These are phyloP conservation scores for Rhea americana DNA, from an alignment of 2,113 vertebrate genomes.

Conservation along the genomic window DNA sequence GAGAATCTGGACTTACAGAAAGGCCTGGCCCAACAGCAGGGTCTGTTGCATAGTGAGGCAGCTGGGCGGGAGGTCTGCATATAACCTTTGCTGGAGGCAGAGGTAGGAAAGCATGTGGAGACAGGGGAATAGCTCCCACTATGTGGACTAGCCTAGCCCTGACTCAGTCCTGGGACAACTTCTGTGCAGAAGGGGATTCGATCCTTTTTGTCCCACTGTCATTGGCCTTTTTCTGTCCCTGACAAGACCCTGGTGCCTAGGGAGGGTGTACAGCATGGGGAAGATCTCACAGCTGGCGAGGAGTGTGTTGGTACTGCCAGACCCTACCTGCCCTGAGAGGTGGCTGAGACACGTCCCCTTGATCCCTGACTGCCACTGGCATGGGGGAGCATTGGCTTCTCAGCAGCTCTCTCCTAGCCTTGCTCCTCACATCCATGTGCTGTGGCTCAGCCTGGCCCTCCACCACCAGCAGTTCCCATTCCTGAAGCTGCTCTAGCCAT, in stretches of 20 bases:
- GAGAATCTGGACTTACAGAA: not conserved
- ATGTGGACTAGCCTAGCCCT: accelerated
- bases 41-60: not conserved
- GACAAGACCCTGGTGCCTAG: accelerated
- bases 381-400: accelerated
- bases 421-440: not conserved
- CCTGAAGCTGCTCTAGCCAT: accelerated
- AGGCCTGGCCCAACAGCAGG: not conserved
- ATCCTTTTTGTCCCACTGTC: accelerated
- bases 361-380: accelerated
- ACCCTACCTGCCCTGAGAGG: not conserved
- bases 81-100: not conserved
- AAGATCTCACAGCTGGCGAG: not conserved
- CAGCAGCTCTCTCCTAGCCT: not conserved
- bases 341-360: not conserved
- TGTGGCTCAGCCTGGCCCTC: not conserved
- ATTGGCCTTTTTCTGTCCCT: not conserved
- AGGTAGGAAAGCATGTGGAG: not conserved
- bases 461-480: not conserved
- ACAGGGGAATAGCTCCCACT: not conserved
- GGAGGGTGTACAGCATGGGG: accelerated
- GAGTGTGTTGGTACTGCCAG: accelerated
- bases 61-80: not conserved
- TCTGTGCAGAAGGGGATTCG: not conserved
- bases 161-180: not conserved